Base-by-base conservation (phyloP, 2,797 vertebrate species). In the Myotis vivesi region DNA sequence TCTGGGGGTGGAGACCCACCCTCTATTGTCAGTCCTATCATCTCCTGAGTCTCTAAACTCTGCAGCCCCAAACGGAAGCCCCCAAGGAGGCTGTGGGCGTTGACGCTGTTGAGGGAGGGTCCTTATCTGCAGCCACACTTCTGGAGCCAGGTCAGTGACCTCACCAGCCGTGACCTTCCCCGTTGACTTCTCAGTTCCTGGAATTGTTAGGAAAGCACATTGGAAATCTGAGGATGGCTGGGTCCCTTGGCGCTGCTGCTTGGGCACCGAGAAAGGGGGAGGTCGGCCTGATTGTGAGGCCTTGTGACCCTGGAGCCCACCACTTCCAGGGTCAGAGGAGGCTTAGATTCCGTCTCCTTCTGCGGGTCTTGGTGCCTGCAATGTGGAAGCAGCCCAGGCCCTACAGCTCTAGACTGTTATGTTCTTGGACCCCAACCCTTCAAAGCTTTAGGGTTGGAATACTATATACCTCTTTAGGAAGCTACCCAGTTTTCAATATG, bases 141-240 rank as follows among this genome's bases (percentile, higher is more conserved):
- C 76, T 86, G 89, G 92, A 83, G 20, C 25, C 30, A 89, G 82
- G 81, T 76, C 81, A 76, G 36, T 53, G 94, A 95, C 87, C 80
- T 80, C 5, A 6, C 49, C 75, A 80, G 82, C 80, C 55, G 0
- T 69, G 76, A 91, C 80, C 90, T 95, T 85, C 53, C 46, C 23
- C 36, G 46, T 13, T 84, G 55, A 93, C 91, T 93, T 92, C 62
- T 51, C 51, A 85, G 57, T 97, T 97, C 94, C 94, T 96, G 91
- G 83, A 96, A 97, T 94, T 97, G 94, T 97, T 87, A 73, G 51
- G 59, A 94, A 86, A 96, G 76, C 83, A 19, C 41, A n/a, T 17
- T 85, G 84, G 80, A 83, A 71, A 85, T 36, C 1, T 0, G 30
- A 92, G 66, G 66, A 75, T 9, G 10, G 17, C 82, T 38, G 6